These are phyloP conservation scores for Okamejei kenojei DNA, from an alignment of 2,797 vertebrate species.

Conservation along the genomic window DNA sequence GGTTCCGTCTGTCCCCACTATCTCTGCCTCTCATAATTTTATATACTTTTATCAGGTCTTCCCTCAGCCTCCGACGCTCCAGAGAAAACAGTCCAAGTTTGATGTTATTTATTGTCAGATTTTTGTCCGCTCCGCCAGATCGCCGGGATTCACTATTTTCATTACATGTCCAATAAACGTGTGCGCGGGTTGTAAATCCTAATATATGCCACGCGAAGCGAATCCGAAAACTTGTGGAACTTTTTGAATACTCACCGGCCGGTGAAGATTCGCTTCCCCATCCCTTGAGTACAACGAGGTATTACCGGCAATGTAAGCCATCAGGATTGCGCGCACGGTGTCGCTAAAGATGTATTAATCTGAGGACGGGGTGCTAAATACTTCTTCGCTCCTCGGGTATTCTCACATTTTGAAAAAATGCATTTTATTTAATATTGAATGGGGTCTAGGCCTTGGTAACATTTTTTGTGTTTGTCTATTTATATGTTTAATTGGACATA, in stretches of 20 bases:
- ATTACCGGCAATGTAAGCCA: background rate
- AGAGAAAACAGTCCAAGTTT: no score
- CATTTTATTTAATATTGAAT: background rate
- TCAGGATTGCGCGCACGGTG: background rate
- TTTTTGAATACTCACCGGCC: background rate
- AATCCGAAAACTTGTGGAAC: no score
- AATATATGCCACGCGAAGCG: background rate
- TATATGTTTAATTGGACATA: slow-evolving; percentile 29
- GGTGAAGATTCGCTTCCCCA: background rate
- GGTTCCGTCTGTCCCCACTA: no score
- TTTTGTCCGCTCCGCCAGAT: no score
- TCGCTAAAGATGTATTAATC: background rate
- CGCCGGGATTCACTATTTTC: no score
- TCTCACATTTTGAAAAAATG: background rate
- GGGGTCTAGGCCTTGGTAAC: background rate
- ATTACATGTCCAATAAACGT: background rate
- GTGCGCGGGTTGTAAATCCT: background rate
- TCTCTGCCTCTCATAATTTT: no score
- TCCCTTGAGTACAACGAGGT: background rate
- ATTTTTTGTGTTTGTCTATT: background rate
- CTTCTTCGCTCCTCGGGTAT: background rate
- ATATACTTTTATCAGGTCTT: no score
- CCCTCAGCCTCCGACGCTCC: no score
- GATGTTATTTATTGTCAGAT: no score
- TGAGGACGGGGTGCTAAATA: background rate